A percentile compares a stretch with the other conserved stretches of the same genome.
These are phyloP conservation scores for Telenomus remus DNA, from an alignment of 1,140 invertebrate species.

Conservation along the genomic window DNA sequence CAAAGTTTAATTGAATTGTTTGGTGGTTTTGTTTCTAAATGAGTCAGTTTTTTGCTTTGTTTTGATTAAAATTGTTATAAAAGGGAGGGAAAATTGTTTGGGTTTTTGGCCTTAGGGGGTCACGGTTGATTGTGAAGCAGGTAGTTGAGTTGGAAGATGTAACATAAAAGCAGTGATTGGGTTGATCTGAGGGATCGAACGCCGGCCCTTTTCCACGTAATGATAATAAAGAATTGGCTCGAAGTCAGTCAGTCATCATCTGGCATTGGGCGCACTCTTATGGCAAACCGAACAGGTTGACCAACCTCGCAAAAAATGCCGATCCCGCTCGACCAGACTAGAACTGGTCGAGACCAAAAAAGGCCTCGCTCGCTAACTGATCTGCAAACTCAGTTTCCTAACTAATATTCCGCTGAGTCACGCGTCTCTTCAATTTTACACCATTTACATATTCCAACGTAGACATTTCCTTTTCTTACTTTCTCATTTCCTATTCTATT, in stretches of 20 bases:
- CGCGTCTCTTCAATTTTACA: slow-evolving; percentile 16
- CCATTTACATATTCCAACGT: slow-evolving; percentile 14
- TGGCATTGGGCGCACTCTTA: slow-evolving; percentile 23
- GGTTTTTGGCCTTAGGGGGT: slow-evolving; percentile 5
- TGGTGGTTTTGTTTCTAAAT: too few relatives aligned
- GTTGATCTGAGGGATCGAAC: slow-evolving; percentile 56
- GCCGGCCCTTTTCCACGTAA: slow-evolving; percentile 45
- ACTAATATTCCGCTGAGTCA: slow-evolving; percentile 33
- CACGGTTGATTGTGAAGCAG: slow-evolving; percentile 26
- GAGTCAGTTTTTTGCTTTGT: too few relatives aligned
- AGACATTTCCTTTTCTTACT: slow-evolving; percentile 11
- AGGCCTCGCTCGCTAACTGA: slow-evolving; percentile 4
- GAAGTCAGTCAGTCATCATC: slow-evolving; percentile 24
- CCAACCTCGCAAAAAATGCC: slow-evolving; percentile 61
- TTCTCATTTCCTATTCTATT: not conserved
- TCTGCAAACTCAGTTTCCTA: slow-evolving; percentile 9
- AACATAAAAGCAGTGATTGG: slow-evolving; percentile 16
- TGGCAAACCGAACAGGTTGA: slow-evolving; percentile 57
- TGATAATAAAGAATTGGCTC: slow-evolving; percentile 22
- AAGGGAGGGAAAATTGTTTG: too few relatives aligned
- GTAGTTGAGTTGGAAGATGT: not conserved
- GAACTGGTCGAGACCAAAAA: slow-evolving; percentile 14
- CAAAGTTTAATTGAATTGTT: too few relatives aligned
- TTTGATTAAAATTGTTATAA: too few relatives aligned
- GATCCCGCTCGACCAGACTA: slow-evolving; percentile 56